phyloP scores from a whole-genome alignment of 2,888 invertebrate genomes.

The Plemyria rubiginata region DNA sequence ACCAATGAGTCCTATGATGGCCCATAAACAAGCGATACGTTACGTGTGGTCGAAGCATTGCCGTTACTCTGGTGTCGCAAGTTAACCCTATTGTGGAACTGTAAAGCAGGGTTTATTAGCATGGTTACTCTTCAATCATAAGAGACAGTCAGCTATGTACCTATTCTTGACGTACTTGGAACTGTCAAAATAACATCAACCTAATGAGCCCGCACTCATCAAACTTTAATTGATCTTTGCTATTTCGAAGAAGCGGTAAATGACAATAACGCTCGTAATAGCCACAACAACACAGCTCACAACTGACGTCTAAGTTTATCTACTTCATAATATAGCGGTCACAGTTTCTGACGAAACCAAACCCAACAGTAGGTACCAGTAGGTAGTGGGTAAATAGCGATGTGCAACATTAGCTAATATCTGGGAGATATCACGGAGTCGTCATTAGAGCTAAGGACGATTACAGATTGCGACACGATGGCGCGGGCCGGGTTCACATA shows the following conservation, averaged over 20 bases:
- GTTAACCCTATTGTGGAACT: neutral
- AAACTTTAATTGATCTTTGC: neutral
- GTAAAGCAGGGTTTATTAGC: conserved; percentile 6
- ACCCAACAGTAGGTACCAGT: neutral
- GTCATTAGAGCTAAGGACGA: conserved; percentile 23
- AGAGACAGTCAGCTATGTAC: no score
- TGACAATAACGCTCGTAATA: neutral
- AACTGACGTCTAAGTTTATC: neutral
- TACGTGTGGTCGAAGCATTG: conserved; percentile 1
- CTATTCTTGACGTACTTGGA: neutral
- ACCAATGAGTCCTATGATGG: conserved; percentile 12
- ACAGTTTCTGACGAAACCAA: neutral
- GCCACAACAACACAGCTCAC: no score
- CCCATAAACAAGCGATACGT: conserved; percentile 6
- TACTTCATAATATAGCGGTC: neutral
- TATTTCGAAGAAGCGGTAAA: neutral
- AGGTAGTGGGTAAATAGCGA: conserved; percentile 6
- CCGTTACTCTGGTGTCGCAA: conserved; percentile 16
- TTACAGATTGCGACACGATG: conserved; percentile 30
- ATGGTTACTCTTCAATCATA: no score
- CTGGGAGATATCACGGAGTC: conserved; percentile 26
- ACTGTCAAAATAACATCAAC: conserved; percentile 15
- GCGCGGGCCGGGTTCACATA: conserved; percentile 1
- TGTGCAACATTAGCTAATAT: conserved; percentile 23
- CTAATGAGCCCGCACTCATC: no score